Percentiles rank a stretch among this genome's conserved stretches.
phyloP scores from a whole-genome alignment of 2,888 invertebrate species.

The Acleris laterana region DNA sequence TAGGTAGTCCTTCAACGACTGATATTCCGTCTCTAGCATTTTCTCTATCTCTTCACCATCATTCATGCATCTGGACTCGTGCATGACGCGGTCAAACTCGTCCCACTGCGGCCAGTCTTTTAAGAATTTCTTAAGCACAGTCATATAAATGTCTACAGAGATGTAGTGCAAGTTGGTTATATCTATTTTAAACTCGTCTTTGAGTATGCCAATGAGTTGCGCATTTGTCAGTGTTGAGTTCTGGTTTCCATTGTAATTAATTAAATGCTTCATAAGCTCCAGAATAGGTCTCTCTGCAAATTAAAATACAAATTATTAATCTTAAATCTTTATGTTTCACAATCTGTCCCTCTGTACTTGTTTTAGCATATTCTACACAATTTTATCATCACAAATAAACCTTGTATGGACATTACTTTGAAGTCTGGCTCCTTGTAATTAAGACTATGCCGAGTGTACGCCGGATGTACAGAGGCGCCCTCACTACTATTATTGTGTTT shows the following conservation, averaged over 20 bases:
- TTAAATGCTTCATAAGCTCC: conserved; percentile 59
- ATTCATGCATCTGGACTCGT: conserved; percentile 47
- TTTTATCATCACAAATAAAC: too few relatives aligned
- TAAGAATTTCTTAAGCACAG: conserved; percentile 65
- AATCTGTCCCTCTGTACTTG: too few relatives aligned
- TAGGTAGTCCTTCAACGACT: conserved; percentile 59
- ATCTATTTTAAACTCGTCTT: conserved; percentile 61
- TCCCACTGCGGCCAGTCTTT: conserved; percentile 77
- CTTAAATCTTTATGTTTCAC: too few relatives aligned
- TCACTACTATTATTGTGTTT: too few relatives aligned
- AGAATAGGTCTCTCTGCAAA: conserved; percentile 65
- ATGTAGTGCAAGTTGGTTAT: conserved; percentile 53
- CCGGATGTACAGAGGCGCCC: too few relatives aligned
- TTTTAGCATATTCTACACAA: too few relatives aligned
- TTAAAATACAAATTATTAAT: not conserved
- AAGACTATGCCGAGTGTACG: too few relatives aligned
- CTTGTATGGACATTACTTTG: too few relatives aligned
- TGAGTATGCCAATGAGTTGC: conserved; percentile 63
- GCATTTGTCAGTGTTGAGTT: conserved; percentile 66
- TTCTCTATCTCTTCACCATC: conserved; percentile 45
- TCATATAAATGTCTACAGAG: conserved; percentile 66
- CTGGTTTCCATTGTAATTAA: conserved; percentile 59
- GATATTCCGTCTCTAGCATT: conserved; percentile 57
- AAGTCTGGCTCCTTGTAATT: too few relatives aligned
- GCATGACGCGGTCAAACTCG: conserved; percentile 57